A percentile compares a stretch with the other conserved stretches of the same genome.
Evolutionary conservation across 2,888 invertebrate species (phyloP).

Genomic region (Iselma pallidipennis): DNA sequence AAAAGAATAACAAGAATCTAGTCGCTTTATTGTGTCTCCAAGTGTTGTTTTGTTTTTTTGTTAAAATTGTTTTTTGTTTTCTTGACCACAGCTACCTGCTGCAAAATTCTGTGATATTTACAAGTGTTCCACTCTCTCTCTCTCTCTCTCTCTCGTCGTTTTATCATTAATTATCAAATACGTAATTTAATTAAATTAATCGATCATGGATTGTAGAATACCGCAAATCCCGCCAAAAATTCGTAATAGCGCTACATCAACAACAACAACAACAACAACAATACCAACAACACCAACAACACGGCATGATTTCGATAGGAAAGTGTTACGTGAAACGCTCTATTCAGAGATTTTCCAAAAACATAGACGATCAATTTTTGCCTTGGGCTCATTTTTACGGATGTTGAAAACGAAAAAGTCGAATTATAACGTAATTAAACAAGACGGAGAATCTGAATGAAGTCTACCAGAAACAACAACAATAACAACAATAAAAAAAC

Average conservation of each 20-base stretch:
- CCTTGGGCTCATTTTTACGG: conserved; percentile 73
- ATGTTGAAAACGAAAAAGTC: conserved; percentile 76
- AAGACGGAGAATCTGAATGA: conserved; percentile 54
- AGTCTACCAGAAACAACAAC: conserved; percentile 5
- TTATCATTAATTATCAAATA: neutral
- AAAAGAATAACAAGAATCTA: neutral
- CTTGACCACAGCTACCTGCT: neutral
- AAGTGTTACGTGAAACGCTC: conserved; percentile 72
- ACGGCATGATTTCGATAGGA: conserved; percentile 58
- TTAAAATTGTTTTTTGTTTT: no score
- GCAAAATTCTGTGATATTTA: neutral
- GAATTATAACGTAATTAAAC: conserved; percentile 75
- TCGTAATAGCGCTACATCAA: conserved; percentile 32
- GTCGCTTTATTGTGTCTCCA: neutral
- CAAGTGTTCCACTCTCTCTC: neutral
- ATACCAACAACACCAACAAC: conserved; percentile 35
- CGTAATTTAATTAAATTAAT: conserved; percentile 15
- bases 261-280: conserved; percentile 34
- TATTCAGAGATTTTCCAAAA: conserved; percentile 80
- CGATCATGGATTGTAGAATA: conserved; percentile 48
- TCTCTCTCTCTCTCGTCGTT: neutral
- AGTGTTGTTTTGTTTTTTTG: neutral
- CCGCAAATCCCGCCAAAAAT: conserved; percentile 50
- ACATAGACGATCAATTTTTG: conserved; percentile 75
- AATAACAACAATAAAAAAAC: no score